Percentiles rank a stretch among this genome's conserved stretches.
These are phyloP conservation scores for Albula glossodonta DNA, from an alignment of 2,113 vertebrate genomes.

Conservation along the genomic window DNA sequence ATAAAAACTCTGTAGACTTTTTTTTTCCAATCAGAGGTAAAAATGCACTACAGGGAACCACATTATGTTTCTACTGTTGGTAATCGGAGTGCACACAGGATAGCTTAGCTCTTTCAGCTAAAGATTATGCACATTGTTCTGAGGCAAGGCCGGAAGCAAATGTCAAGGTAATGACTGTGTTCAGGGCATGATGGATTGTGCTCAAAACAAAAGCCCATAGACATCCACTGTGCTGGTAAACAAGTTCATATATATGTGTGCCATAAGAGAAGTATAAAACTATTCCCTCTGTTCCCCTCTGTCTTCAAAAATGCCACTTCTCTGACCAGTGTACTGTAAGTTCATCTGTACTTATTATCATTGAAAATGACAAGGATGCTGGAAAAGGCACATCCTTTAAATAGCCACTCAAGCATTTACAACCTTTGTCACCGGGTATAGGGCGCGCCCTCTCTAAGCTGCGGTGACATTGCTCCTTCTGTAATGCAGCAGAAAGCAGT, in stretches of 20 bases:
- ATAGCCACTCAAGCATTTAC: background rate
- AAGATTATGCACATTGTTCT: too few species aligned
- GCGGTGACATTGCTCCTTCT: slow-evolving; percentile 12
- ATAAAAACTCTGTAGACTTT: too few species aligned
- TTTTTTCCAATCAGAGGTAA: too few species aligned
- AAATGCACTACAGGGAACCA: too few species aligned
- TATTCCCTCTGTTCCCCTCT: too few species aligned
- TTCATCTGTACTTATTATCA: background rate
- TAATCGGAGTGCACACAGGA: too few species aligned
- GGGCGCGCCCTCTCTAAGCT: background rate
- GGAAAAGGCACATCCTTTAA: background rate
- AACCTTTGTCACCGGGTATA: background rate
- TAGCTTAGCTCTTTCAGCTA: too few species aligned
- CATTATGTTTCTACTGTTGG: too few species aligned
- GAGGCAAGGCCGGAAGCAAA: background rate
- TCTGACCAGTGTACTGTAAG: background rate
- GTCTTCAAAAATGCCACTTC: background rate
- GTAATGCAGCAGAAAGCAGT: background rate
- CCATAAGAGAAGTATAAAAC: background rate
- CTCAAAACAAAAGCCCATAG: background rate
- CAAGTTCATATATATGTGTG: background rate
- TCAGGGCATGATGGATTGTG: slow-evolving; percentile 11
- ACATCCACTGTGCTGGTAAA: background rate
- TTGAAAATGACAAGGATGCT: background rate
- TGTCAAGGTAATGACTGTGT: background rate